Conservation (phyloP, 2,888 invertebrate genomes). For the Drosophila meridiana region DNA sequence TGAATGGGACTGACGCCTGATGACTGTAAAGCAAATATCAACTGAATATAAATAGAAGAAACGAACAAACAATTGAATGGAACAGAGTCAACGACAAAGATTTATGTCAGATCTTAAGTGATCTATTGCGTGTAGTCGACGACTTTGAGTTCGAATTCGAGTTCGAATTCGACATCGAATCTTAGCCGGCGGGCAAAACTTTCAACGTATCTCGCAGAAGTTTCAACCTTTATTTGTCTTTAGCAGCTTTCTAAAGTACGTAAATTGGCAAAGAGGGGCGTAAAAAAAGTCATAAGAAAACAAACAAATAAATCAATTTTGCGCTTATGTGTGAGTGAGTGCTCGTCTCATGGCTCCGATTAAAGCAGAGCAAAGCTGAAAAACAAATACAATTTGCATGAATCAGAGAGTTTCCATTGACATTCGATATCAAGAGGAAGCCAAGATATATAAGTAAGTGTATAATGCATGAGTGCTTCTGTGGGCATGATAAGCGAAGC, state of each 20-base stretch:
- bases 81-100: constrained; percentile 3
- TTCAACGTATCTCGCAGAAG: constrained; percentile 31
- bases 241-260: constrained; percentile 72
- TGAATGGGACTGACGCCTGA: neutral
- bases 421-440: constrained; percentile 9
- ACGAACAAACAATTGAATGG: constrained; percentile 6
- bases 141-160: neutral
- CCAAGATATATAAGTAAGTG: neutral
- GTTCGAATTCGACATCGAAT: constrained; percentile 8
- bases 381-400: constrained; percentile 50
- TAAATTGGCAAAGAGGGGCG: constrained; percentile 67
- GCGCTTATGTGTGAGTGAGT: neutral
- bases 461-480: constrained; percentile 12
- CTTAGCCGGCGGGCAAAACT: constrained; percentile 35
- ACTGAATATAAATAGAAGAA: neutral
- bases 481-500: constrained; percentile 37
- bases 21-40: neutral
- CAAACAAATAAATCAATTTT: constrained; percentile 35
- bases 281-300: constrained; percentile 15
- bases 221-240: constrained; percentile 73
- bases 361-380: constrained; percentile 29
- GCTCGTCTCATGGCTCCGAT: constrained; percentile 16
- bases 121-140: constrained; percentile 29
- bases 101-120: constrained; percentile 25
- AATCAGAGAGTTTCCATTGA: constrained; percentile 38